phyloP scores from a whole-genome alignment of 35 echinoderm and acorn worm genomes.

The Lytechinus pictus region DNA sequence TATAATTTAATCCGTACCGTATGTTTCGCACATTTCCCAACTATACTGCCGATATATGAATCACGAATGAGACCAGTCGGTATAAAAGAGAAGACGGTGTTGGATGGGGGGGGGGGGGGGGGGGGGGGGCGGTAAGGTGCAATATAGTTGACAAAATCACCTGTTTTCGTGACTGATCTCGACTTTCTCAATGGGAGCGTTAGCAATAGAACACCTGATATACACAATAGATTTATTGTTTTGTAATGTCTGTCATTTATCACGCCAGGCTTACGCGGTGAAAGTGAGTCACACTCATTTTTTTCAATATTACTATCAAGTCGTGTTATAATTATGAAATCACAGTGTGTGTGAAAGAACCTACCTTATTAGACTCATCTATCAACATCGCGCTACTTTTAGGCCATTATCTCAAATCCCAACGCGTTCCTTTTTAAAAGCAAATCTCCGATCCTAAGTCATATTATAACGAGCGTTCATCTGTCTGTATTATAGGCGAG shows the following conservation, averaged over 20 bases:
- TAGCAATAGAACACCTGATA: background rate
- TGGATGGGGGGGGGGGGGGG: no score
- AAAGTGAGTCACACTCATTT: slow-evolving; percentile 2
- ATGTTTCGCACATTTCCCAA: background rate
- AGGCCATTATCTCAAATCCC: slow-evolving; percentile 16
- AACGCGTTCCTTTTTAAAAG: background rate
- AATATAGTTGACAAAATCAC: background rate
- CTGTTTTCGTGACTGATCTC: background rate
- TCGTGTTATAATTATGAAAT: slow-evolving; percentile 14
- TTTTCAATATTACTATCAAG: background rate
- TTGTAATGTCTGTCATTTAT: background rate
- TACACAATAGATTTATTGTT: background rate
- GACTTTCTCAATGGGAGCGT: background rate
- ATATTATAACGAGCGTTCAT: background rate
- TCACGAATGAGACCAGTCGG: background rate
- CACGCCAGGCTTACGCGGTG: background rate
- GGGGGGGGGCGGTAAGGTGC: background rate
- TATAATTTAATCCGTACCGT: background rate
- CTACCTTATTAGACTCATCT: background rate
- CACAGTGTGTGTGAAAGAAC: background rate
- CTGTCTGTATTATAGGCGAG: background rate
- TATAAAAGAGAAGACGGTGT: background rate
- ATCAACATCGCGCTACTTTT: slow-evolving; percentile 3
- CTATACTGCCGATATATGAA: background rate
- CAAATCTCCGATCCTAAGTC: background rate